Conservation (phyloP, 2,797 vertebrate genomes). For the Vireo griseus region DNA sequence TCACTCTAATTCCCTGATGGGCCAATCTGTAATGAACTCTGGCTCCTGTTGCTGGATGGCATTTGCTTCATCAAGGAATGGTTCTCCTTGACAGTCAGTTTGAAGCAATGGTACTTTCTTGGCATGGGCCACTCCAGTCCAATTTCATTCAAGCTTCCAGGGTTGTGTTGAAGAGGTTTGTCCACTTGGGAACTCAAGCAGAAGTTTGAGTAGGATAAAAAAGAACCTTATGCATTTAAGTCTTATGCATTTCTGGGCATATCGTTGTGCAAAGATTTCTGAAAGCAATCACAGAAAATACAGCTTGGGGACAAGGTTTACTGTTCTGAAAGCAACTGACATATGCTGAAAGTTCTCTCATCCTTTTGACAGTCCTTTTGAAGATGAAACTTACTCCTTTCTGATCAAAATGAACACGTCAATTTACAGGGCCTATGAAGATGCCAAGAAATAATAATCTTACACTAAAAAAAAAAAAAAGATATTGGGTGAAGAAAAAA, state of each 20-base stretch:
- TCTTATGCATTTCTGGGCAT: background rate
- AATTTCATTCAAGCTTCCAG: background rate
- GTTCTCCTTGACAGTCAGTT: background rate
- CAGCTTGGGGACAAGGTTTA: background rate
- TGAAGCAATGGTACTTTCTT: background rate
- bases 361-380: background rate
- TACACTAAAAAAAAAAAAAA: background rate
- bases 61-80: background rate
- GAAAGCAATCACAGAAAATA: background rate
- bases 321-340: background rate
- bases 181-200: background rate
- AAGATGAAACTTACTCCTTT: background rate
- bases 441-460: background rate
- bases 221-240: background rate
- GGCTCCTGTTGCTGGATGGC: background rate
- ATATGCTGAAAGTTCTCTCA: background rate
- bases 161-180: background rate
- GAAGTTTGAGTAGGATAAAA: background rate
- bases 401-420: background rate
- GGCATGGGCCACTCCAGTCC: background rate
- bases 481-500: accelerated
- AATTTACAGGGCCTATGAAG: background rate
- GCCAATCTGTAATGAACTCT: background rate
- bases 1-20: background rate
- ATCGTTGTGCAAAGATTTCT: background rate